phyloP scores from a whole-genome alignment of 1,140 invertebrate genomes.

The Scylla paramamosain region DNA sequence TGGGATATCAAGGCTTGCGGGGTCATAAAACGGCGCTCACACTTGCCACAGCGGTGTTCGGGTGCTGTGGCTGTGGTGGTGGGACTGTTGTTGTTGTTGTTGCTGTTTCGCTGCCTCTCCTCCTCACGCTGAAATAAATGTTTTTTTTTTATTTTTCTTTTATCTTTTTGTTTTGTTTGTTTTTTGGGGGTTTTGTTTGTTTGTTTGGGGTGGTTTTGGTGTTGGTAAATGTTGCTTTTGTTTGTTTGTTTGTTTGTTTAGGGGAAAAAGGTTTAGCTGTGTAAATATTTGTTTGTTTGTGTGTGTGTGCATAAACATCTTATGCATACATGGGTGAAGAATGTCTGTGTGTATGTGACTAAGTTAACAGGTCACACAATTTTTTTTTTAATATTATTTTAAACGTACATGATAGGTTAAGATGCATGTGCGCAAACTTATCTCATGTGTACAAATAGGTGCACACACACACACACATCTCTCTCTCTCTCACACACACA shows the following conservation, averaged over 20 bases:
- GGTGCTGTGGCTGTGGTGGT: neutral
- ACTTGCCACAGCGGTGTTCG: constrained; percentile 58
- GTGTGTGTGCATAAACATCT: neutral
- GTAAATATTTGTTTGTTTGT: neutral
- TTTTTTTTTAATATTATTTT: neutral
- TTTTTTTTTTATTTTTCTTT: neutral
- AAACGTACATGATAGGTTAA: too few species aligned
- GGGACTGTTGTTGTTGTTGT: too few species aligned
- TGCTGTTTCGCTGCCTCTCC: neutral
- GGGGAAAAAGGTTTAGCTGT: neutral
- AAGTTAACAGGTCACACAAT: neutral
- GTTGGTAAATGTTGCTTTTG: neutral
- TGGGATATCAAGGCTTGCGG: constrained; percentile 61
- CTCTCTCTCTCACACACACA: too few species aligned
- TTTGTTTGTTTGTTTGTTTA: neutral
- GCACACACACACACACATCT: neutral
- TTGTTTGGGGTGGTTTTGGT: neutral
- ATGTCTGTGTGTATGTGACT: neutral
- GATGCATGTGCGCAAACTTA: too few species aligned
- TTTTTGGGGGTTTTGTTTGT: neutral
- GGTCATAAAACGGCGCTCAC: constrained; percentile 47
- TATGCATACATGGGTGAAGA: neutral
- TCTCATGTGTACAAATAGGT: neutral
- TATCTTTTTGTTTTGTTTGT: neutral
- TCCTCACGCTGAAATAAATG: neutral